A percentile compares a stretch with the other conserved stretches of the same genome.
phyloP scores from a whole-genome alignment of 2,113 vertebrate genomes.

The Odontesthes bonariensis region DNA sequence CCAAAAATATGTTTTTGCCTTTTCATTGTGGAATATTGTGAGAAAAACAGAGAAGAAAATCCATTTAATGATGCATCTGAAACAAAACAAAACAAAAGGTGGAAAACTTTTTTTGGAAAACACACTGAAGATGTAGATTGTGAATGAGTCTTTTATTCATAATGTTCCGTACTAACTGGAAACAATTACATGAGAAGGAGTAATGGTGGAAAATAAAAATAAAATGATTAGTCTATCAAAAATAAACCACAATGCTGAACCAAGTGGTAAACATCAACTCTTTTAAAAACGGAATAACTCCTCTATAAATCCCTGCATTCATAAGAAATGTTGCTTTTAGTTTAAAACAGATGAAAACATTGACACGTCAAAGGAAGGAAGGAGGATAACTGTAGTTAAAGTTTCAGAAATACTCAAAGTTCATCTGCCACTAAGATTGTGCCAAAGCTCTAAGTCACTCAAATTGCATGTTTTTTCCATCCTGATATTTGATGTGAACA shows the following conservation, averaged over 20 bases:
- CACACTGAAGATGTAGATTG: too few relatives aligned
- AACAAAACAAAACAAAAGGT: too few relatives aligned
- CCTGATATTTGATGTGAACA: conserved; percentile 1
- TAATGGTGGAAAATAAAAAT: not conserved
- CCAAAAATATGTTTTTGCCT: too few relatives aligned
- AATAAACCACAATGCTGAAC: not conserved
- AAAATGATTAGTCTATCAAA: not conserved
- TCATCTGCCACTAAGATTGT: not conserved
- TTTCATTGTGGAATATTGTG: not conserved
- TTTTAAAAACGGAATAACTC: too few relatives aligned
- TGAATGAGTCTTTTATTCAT: too few relatives aligned
- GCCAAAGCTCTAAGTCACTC: not conserved
- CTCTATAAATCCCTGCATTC: too few relatives aligned
- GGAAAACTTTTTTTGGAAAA: not conserved
- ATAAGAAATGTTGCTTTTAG: too few relatives aligned
- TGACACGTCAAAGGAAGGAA: not conserved
- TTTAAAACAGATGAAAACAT: too few relatives aligned
- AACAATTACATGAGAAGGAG: not conserved
- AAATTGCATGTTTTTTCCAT: not conserved
- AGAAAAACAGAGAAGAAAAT: not conserved
- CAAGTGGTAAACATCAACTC: too few relatives aligned
- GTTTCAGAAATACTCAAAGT: not conserved
- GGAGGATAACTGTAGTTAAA: not conserved
- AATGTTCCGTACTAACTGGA: not conserved
- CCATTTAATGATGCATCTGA: not conserved